Percentiles rank a stretch among this genome's conserved stretches.
These are phyloP conservation scores for Cantharis flavilabris DNA, from an alignment of 2,888 invertebrate genomes.

Conservation along the genomic window DNA sequence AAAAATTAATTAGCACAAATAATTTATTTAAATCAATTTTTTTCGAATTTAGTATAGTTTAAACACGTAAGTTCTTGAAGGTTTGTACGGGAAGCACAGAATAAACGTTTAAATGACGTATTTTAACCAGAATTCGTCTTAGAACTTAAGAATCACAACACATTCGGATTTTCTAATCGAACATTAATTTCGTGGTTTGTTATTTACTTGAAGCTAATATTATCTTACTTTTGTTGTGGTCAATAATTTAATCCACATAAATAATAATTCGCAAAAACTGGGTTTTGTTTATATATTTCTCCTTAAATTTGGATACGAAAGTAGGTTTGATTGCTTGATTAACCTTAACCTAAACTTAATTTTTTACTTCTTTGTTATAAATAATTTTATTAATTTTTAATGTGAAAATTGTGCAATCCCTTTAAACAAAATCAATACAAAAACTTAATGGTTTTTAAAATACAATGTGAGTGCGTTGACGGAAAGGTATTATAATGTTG, in stretches of 20 bases:
- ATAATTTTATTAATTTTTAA: not conserved
- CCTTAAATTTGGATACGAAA: not conserved
- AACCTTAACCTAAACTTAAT: slow-evolving; percentile 14
- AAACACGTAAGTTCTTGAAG: no score
- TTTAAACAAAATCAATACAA: not conserved
- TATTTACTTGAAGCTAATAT: not conserved
- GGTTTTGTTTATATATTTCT: not conserved
- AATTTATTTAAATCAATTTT: no score
- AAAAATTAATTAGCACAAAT: no score
- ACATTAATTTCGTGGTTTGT: not conserved
- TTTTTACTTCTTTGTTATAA: not conserved
- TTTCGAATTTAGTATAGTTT: no score
- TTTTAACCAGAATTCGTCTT: no score
- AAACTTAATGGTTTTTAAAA: not conserved
- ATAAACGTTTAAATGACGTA: no score
- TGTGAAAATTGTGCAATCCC: not conserved
- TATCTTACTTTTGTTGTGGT: not conserved
- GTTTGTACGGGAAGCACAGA: no score
- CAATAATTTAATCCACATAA: not conserved
- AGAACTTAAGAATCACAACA: no score
- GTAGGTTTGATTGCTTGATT: not conserved
- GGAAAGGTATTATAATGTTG: not conserved
- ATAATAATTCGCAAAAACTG: not conserved
- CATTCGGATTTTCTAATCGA: not conserved
- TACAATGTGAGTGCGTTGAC: not conserved